Percentiles rank a stretch among this genome's conserved stretches.
phyloP scores from a whole-genome alignment of 2,797 vertebrate genomes.

The Rhinella marina region DNA sequence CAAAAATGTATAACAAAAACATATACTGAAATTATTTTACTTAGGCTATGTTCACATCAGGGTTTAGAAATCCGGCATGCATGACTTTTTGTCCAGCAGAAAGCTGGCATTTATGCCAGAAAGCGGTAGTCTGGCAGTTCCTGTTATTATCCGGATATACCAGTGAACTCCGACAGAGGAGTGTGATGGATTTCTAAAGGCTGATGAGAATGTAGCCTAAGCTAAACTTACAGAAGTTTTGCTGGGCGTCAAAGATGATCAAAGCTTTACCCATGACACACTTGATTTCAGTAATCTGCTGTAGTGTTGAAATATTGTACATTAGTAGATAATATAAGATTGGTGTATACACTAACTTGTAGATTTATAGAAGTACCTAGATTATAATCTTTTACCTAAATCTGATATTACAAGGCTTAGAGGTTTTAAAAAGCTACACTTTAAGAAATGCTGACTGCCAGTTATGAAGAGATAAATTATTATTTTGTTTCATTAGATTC shows the following conservation, averaged over 20 bases:
- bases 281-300: not conserved
- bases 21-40: too few species aligned
- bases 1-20: too few species aligned
- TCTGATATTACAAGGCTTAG: not conserved
- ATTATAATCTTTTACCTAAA: not conserved
- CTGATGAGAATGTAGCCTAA: too few species aligned
- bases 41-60: too few species aligned
- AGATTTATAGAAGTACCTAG: not conserved
- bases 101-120: too few species aligned
- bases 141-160: too few species aligned
- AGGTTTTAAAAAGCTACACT: not conserved
- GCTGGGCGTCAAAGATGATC: not conserved
- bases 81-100: too few species aligned
- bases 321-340: not conserved
- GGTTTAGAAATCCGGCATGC: too few species aligned
- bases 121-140: too few species aligned
- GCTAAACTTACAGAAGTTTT: not conserved
- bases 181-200: too few species aligned
- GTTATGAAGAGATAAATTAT: conserved; percentile 21
- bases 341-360: not conserved
- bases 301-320: not conserved
- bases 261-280: not conserved
- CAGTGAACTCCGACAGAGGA: too few species aligned
- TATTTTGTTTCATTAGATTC: conserved; percentile 19
- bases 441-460: conserved; percentile 32